Conservation (phyloP, 2,888 invertebrate genomes). For the Drosophila barbarae region DNA sequence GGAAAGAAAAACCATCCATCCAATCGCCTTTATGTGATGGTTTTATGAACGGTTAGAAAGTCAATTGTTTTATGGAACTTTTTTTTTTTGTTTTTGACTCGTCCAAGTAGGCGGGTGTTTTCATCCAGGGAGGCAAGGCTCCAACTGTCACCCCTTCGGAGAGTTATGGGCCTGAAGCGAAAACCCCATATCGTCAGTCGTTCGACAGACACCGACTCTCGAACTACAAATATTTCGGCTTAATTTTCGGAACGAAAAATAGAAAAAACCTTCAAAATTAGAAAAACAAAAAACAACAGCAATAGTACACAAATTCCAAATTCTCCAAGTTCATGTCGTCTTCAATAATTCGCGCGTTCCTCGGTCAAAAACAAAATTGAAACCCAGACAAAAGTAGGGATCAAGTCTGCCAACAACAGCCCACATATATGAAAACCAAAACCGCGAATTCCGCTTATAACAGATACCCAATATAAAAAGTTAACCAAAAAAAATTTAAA, state of each 20-base stretch:
- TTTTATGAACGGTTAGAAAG: slow-evolving; percentile 58
- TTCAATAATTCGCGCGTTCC: neutral
- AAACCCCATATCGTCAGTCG: slow-evolving; percentile 17
- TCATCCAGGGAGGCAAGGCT: neutral
- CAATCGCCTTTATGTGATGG: slow-evolving; percentile 22
- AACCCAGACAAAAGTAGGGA: neutral
- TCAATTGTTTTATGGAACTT: slow-evolving; percentile 65
- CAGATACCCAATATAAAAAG: neutral
- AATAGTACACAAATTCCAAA: neutral
- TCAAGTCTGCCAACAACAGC: neutral
- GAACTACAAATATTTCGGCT: slow-evolving; percentile 4
- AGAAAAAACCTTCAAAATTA: neutral
- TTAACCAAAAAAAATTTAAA: neutral
- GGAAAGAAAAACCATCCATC: neutral
- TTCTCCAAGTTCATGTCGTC: neutral
- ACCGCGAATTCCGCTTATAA: neutral
- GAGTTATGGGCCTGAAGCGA: neutral
- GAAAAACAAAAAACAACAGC: neutral
- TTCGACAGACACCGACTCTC: slow-evolving; percentile 2
- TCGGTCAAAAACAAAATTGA: neutral
- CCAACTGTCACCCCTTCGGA: neutral
- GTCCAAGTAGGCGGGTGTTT: slow-evolving; percentile 1
- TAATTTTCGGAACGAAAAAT: neutral
- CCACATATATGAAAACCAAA: neutral
- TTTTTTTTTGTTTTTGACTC: no score